A percentile compares a stretch with the other conserved stretches of the same genome.
phyloP scores from a whole-genome alignment of 2,797 vertebrate genomes.

The Rachycentron canadum region DNA sequence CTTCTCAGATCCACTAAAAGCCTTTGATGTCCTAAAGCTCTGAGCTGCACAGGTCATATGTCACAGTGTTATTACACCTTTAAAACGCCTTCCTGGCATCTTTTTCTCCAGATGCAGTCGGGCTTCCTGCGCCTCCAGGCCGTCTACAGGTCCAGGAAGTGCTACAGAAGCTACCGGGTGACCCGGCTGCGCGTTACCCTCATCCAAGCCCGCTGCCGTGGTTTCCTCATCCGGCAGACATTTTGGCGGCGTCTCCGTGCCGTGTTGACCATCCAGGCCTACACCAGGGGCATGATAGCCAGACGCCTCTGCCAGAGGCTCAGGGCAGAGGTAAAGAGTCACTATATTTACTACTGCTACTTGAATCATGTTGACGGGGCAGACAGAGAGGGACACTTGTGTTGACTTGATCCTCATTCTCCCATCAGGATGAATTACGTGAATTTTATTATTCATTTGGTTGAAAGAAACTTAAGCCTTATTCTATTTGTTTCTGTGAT shows the following conservation, averaged over 20 bases:
- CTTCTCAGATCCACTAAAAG: background rate
- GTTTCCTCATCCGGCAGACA: constrained; percentile 89
- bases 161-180: constrained; percentile 87
- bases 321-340: constrained; percentile 88
- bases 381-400: constrained; percentile 30
- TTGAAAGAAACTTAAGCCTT: background rate
- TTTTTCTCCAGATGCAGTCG: constrained; percentile 89
- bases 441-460: background rate
- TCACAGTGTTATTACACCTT: background rate
- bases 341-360: constrained; percentile 69
- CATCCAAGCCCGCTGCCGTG: constrained; percentile 92
- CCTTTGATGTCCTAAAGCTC: background rate
- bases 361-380: constrained; percentile 7
- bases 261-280: constrained; percentile 92
- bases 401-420: no score
- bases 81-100: background rate
- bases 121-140: constrained; percentile 96
- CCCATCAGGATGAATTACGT: no score
- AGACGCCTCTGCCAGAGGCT: constrained; percentile 92
- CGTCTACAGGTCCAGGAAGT: constrained; percentile 90
- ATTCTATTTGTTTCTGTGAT: background rate
- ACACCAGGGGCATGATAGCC: constrained; percentile 94
- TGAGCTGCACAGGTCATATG: background rate
- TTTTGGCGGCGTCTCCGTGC: constrained; percentile 91
- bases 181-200: constrained; percentile 86